Conservation (phyloP, 2,888 invertebrate species). For the Yponomeuta evonymella region DNA sequence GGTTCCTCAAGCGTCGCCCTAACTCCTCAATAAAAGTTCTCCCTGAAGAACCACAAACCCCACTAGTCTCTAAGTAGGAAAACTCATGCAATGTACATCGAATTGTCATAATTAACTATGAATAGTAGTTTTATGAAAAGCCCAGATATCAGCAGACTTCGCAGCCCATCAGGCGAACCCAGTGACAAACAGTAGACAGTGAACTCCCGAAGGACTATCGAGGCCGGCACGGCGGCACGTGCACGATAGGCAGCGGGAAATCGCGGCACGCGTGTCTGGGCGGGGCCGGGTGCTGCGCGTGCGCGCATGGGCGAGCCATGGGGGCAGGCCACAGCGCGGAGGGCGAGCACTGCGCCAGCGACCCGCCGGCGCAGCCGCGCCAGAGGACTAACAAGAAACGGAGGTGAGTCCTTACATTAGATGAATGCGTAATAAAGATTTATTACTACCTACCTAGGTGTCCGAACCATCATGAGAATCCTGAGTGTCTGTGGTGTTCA, state of each 20-base stretch:
- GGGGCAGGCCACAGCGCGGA: conserved; percentile 73
- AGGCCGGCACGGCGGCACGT: background rate
- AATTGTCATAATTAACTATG: no score
- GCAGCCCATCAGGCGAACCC: background rate
- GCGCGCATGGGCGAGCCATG: conserved; percentile 55
- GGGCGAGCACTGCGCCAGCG: conserved; percentile 67
- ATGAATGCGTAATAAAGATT: background rate
- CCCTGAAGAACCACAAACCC: no score
- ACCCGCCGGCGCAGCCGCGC: conserved; percentile 65
- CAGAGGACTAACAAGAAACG: conserved; percentile 56
- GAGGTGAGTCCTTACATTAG: conserved; percentile 45
- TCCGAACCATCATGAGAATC: no score
- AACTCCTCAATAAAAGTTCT: no score
- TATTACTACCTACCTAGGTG: no score
- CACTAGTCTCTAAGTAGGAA: no score
- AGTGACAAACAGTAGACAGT: background rate
- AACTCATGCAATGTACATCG: no score
- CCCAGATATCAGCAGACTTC: background rate
- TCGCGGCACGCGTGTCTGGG: conserved; percentile 51
- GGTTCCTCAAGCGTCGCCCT: no score
- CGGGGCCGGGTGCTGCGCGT: conserved; percentile 49
- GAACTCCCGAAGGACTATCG: background rate
- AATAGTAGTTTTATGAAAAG: no score
- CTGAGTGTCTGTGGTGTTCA: no score
- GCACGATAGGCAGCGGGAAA: conserved; percentile 6